These are phyloP conservation scores for Cololabis saira DNA, from an alignment of 2,113 vertebrate species.

Conservation along the genomic window DNA sequence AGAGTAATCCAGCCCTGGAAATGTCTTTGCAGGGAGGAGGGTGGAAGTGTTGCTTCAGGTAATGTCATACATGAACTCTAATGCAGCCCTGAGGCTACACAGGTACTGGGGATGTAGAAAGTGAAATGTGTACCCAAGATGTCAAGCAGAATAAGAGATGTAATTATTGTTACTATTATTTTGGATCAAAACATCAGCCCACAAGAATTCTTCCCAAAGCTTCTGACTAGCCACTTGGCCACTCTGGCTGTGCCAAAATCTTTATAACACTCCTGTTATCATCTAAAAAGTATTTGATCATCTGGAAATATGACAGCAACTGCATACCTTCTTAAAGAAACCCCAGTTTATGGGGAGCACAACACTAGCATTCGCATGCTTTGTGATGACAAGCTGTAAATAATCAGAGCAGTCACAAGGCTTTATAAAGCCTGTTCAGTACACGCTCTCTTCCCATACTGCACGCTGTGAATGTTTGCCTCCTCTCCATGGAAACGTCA, in stretches of 20 bases:
- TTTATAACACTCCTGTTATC: neutral
- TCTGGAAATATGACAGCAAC: constrained; percentile 17
- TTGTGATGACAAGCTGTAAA: constrained; percentile 36
- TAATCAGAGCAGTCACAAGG: constrained; percentile 43
- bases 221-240: no score
- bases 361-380: constrained; percentile 43
- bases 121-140: no score
- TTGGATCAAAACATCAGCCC: no score
- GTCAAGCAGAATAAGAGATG: no score
- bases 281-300: constrained; percentile 1
- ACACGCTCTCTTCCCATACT: constrained; percentile 21
- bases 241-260: neutral
- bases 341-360: constrained; percentile 44
- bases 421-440: constrained; percentile 54
- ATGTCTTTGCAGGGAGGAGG: no score
- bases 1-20: no score
- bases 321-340: constrained; percentile 51
- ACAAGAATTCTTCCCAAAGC: no score
- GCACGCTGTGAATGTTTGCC: constrained; percentile 60
- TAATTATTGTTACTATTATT: no score
- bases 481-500: constrained; percentile 61
- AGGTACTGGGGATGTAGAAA: no score
- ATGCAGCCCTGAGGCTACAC: no score
- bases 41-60: no score
- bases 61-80: no score